These are phyloP conservation scores for Zosterops japonicus DNA, from an alignment of 2,113 vertebrate genomes.

Conservation along the genomic window DNA sequence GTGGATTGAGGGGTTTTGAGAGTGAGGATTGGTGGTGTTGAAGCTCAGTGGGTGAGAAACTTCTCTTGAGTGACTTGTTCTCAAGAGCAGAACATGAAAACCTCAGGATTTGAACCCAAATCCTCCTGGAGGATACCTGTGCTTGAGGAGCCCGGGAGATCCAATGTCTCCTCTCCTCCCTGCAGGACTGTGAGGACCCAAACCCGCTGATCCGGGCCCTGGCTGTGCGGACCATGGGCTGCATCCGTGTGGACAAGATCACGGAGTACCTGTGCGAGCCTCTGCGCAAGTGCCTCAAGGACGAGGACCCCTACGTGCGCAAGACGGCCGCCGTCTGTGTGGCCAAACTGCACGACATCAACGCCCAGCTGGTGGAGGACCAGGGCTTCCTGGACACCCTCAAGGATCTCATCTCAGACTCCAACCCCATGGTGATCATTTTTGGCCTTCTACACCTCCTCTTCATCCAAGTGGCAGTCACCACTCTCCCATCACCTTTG, in stretches of 20 bases:
- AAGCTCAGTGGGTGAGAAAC: neutral
- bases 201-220: slow-evolving; percentile 96
- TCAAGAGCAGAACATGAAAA: fast-evolving
- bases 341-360: slow-evolving; percentile 97
- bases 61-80: neutral
- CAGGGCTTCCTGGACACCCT: slow-evolving; percentile 97
- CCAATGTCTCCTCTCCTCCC: neutral
- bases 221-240: slow-evolving; percentile 97
- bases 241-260: slow-evolving; percentile 97
- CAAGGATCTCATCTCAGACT: slow-evolving; percentile 98
- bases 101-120: neutral
- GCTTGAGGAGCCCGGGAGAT: too few species aligned
- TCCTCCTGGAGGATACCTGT: neutral
- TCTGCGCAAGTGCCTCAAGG: slow-evolving; percentile 94
- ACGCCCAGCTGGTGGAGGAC: slow-evolving; percentile 95
- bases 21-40: neutral
- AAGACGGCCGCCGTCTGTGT: slow-evolving; percentile 96
- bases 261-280: slow-evolving; percentile 97
- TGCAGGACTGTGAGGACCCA: slow-evolving; percentile 94
- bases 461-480: fast-evolving
- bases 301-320: slow-evolving; percentile 96
- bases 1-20: neutral
- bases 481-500: fast-evolving
- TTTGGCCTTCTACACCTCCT: neutral
- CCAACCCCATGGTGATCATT: slow-evolving; percentile 92